Evolutionary conservation across 2,797 vertebrate species (phyloP).

Genomic region (Hafferia zeledoni): DNA sequence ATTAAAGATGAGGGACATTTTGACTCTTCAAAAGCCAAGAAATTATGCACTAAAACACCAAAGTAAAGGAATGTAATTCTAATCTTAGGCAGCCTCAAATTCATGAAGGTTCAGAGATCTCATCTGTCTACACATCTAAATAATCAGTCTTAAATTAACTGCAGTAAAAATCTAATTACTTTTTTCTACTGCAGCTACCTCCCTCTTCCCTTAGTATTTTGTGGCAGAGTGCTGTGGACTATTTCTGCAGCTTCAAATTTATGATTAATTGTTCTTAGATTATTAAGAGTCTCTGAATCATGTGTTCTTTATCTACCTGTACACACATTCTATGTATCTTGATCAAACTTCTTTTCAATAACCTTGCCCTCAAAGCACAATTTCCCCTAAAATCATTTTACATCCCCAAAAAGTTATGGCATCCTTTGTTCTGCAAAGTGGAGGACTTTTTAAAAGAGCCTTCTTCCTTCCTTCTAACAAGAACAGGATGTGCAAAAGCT

Average conservation of each 20-base stretch:
- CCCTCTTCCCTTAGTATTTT: neutral
- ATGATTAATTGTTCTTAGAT: slow-evolving; percentile 1
- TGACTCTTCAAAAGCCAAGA: neutral
- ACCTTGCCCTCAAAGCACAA: neutral
- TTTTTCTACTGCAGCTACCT: neutral
- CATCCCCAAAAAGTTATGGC: neutral
- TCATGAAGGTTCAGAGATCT: neutral
- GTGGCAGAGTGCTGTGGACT: neutral
- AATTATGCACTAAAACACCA: neutral
- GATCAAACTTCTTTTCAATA: neutral
- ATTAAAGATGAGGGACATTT: neutral
- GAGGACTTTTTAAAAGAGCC: neutral
- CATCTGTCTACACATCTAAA: neutral
- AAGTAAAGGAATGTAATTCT: neutral
- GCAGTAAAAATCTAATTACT: neutral
- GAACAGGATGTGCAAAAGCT: slow-evolving; percentile 51
- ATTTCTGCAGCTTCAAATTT: neutral
- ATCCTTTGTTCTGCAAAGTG: neutral
- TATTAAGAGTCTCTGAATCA: neutral
- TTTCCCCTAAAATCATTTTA: neutral
- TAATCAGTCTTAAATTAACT: neutral
- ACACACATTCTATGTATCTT: neutral
- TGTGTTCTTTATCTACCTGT: neutral
- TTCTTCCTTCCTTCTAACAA: slow-evolving; percentile 20
- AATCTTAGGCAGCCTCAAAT: neutral